A percentile compares a stretch with the other conserved stretches of the same genome.
phyloP scores from a whole-genome alignment of 2,888 invertebrate species.

The Phyto melanocephala region DNA sequence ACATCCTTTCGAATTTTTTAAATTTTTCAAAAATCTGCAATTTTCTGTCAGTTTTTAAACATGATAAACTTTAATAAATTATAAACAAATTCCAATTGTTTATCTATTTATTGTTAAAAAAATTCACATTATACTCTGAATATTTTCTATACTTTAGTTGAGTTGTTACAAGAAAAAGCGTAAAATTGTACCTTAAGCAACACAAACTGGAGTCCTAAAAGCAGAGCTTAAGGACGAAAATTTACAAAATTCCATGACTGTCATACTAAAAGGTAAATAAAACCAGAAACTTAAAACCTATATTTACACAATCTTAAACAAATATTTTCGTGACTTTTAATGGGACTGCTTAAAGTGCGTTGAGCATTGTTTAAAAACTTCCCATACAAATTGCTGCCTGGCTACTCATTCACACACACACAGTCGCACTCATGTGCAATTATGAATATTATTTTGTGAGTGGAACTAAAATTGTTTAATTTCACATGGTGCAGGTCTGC shows the following conservation, averaged over 20 bases:
- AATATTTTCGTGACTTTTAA: conserved; percentile 60
- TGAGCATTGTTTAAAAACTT: not conserved
- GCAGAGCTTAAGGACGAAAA: not conserved
- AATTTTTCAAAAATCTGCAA: no score
- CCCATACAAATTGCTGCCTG: not conserved
- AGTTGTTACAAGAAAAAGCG: no score
- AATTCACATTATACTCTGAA: no score
- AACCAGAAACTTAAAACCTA: conserved; percentile 4
- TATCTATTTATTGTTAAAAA: no score
- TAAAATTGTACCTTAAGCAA: no score
- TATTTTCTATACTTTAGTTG: no score
- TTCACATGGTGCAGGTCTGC: not conserved
- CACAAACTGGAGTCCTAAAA: not conserved
- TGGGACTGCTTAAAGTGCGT: conserved; percentile 39
- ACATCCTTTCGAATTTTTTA: no score
- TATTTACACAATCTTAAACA: conserved; percentile 31
- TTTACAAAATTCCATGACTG: not conserved
- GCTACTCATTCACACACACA: not conserved
- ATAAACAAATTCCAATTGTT: no score
- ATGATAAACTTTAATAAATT: no score
- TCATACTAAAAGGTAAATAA: not conserved
- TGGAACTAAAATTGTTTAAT: conserved; percentile 29
- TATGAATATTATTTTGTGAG: conserved; percentile 13
- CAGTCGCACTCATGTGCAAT: not conserved
- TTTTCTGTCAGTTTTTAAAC: no score